Conservation (phyloP, 2,888 invertebrate genomes). For the Acrocyrtus sp. region DNA sequence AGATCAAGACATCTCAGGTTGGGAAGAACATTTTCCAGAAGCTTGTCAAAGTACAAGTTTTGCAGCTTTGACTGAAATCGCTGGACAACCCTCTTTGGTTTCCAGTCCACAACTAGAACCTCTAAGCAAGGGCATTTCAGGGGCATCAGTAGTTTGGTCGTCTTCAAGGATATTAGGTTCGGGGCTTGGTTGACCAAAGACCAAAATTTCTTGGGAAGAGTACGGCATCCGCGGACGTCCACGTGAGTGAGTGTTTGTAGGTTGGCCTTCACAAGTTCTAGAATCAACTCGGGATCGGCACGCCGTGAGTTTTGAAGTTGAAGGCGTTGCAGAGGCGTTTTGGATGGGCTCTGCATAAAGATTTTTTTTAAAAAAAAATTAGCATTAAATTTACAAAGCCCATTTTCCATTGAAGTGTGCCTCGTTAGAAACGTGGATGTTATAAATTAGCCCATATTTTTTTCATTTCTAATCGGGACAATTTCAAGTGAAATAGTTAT, state of each 20-base stretch:
- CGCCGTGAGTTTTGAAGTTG: conserved; percentile 7
- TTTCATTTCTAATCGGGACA: no score
- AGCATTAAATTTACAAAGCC: no score
- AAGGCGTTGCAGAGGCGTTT: conserved; percentile 3
- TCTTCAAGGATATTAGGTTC: conserved; percentile 11
- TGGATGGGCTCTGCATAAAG: conserved; percentile 3
- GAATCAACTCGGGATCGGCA: conserved; percentile 7
- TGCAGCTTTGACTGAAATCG: conserved; percentile 1
- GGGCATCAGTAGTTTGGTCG: neutral
- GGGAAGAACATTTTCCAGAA: conserved; percentile 18
- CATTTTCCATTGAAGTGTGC: no score
- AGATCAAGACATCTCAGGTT: conserved; percentile 28
- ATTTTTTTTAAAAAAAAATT: neutral
- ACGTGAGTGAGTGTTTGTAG: conserved; percentile 10
- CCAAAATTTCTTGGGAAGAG: conserved; percentile 25
- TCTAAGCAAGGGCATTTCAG: conserved; percentile 11
- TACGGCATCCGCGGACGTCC: conserved; percentile 22
- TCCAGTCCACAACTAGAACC: conserved; percentile 34
- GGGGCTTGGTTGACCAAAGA: neutral
- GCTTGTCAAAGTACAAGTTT: conserved; percentile 13
- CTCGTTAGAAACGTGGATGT: no score
- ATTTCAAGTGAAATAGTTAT: no score
- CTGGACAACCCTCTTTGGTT: conserved; percentile 2
- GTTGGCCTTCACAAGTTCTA: conserved; percentile 10
- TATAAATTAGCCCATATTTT: no score